These are phyloP conservation scores for Synanthedon tipuliformis DNA, from an alignment of 2,888 invertebrate genomes.

Conservation along the genomic window DNA sequence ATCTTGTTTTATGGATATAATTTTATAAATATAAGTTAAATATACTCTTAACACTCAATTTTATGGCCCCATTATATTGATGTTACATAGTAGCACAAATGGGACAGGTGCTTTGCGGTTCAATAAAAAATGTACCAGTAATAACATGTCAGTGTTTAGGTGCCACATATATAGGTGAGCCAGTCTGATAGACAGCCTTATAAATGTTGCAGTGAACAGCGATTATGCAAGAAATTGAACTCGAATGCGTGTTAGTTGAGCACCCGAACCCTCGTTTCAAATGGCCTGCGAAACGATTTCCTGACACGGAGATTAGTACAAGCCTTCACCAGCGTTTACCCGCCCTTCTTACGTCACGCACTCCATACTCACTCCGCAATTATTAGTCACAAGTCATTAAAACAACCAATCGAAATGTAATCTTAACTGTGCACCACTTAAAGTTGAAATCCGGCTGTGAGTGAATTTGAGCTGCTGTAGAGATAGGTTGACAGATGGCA, in stretches of 20 bases:
- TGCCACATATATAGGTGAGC: slow-evolving; percentile 7
- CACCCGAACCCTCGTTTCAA: slow-evolving; percentile 55
- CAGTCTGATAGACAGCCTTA: slow-evolving; percentile 33
- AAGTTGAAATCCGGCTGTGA: slow-evolving; percentile 28
- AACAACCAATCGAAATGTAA: slow-evolving; percentile 27
- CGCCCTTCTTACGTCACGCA: slow-evolving; percentile 70
- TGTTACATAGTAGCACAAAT: neutral
- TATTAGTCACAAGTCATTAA: slow-evolving; percentile 39
- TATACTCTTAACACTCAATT: neutral
- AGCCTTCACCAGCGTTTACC: slow-evolving; percentile 63
- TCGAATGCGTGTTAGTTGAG: slow-evolving; percentile 60
- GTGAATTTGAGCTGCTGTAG: slow-evolving; percentile 30
- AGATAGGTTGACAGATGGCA: slow-evolving; percentile 65
- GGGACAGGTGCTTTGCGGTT: neutral
- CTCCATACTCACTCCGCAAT: slow-evolving; percentile 36
- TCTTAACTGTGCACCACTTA: slow-evolving; percentile 26
- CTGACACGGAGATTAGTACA: slow-evolving; percentile 71
- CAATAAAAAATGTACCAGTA: neutral
- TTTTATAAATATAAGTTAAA: neutral
- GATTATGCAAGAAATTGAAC: slow-evolving; percentile 59
- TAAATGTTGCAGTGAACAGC: slow-evolving; percentile 42
- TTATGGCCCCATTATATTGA: neutral
- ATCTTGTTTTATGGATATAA: neutral
- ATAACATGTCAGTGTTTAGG: neutral
- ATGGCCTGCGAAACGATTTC: slow-evolving; percentile 70